Conservation (phyloP, 1,140 invertebrate genomes). For the Diorhabda elongata region DNA sequence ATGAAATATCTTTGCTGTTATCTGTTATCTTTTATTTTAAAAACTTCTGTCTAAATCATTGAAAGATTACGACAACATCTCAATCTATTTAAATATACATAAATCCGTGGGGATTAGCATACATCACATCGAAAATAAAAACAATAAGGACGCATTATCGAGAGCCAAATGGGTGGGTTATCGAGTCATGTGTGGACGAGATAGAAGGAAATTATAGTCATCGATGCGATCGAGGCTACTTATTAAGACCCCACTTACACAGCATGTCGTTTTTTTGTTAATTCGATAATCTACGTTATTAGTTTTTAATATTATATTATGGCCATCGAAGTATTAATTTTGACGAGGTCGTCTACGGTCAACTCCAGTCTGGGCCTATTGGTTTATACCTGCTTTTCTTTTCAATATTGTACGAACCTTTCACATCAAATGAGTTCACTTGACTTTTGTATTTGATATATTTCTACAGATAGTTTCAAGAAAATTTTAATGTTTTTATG, state of each 20-base stretch:
- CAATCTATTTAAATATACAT: conserved; percentile 3
- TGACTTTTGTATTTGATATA: too few species aligned
- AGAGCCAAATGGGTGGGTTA: conserved; percentile 31
- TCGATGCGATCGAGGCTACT: conserved; percentile 33
- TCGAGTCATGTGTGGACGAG: conserved; percentile 31
- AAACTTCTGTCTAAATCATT: background rate
- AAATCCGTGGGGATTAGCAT: background rate
- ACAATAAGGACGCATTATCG: conserved; percentile 36
- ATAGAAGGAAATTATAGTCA: conserved; percentile 37
- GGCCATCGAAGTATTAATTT: conserved; percentile 16
- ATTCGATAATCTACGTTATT: conserved; percentile 33
- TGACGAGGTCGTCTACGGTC: background rate
- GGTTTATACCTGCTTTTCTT: too few species aligned
- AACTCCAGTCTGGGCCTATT: background rate
- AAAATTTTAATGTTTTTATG: too few species aligned
- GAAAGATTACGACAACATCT: background rate
- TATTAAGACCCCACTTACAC: conserved; percentile 34
- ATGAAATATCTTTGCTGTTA: too few species aligned
- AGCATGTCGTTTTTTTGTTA: conserved; percentile 28
- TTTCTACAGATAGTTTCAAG: too few species aligned
- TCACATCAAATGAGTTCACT: too few species aligned
- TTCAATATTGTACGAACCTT: too few species aligned
- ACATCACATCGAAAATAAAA: conserved; percentile 11
- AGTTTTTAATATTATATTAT: conserved; percentile 27
- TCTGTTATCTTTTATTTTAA: background rate